phyloP scores from a whole-genome alignment of 37 sponge, comb jelly and placozoan genomes.

The Beroe forskalii region DNA sequence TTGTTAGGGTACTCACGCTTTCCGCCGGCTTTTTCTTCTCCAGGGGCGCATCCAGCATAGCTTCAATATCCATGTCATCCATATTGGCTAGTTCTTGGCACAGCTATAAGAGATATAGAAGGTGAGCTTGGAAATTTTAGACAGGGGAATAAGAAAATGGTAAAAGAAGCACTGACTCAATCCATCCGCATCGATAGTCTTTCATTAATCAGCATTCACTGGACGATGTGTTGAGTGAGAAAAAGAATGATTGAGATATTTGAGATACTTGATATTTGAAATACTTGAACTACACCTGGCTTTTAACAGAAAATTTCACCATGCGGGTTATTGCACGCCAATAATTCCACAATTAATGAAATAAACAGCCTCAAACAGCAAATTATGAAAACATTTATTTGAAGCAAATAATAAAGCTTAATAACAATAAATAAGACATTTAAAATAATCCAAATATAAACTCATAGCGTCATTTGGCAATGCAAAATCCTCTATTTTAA shows the following conservation, averaged over 20 bases:
- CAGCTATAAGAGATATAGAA: neutral
- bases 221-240: too few species aligned
- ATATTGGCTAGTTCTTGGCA: neutral
- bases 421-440: conserved; percentile 59
- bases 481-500: too few species aligned
- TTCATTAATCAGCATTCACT: too few species aligned
- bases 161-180: neutral
- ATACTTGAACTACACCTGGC: too few species aligned
- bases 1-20: neutral
- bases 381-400: neutral
- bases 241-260: too few species aligned
- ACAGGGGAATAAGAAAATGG: neutral
- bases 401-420: neutral
- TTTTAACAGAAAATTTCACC: too few species aligned
- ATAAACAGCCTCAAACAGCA: neutral
- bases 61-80: conserved; percentile 65
- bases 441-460: conserved; percentile 28
- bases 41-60: conserved; percentile 60
- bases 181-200: neutral
- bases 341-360: too few species aligned
- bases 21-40: conserved; percentile 6
- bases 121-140: neutral
- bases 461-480: neutral
- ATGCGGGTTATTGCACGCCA: too few species aligned
- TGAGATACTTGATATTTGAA: too few species aligned